Evolutionary conservation across 1,140 invertebrate genomes (phyloP).

Genomic region (Cydia fagiglandana): DNA sequence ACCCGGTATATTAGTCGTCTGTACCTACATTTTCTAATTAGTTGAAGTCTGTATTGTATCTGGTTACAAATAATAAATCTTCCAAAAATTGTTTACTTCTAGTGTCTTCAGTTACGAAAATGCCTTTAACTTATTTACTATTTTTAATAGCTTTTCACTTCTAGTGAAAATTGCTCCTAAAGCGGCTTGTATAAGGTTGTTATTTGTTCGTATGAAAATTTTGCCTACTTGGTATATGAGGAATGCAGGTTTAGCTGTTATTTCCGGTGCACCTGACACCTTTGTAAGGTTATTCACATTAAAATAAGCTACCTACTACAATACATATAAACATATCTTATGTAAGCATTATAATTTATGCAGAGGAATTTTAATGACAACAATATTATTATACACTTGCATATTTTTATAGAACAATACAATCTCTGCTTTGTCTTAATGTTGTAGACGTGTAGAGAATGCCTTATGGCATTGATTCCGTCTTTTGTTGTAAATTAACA

Average conservation of each 20-base stretch:
- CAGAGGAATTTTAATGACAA: too few species aligned
- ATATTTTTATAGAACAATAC: too few species aligned
- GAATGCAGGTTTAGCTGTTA: neutral
- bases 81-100: conserved; percentile 1
- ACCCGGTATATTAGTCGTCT: too few species aligned
- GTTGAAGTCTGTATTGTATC: too few species aligned
- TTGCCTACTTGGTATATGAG: neutral
- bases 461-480: too few species aligned
- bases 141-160: neutral
- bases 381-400: too few species aligned
- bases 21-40: too few species aligned
- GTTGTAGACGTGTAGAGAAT: too few species aligned
- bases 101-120: neutral
- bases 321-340: too few species aligned
- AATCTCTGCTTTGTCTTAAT: too few species aligned
- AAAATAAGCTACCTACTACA: neutral
- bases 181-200: neutral
- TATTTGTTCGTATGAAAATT: neutral
- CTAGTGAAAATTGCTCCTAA: neutral
- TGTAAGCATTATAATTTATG: too few species aligned
- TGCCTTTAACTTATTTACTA: neutral
- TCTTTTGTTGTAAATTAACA: too few species aligned
- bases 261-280: conserved; percentile 2
- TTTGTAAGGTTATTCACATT: neutral
- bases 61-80: neutral